phyloP scores from a whole-genome alignment of 2,797 vertebrate genomes.

The Pelochelys cantorii region DNA sequence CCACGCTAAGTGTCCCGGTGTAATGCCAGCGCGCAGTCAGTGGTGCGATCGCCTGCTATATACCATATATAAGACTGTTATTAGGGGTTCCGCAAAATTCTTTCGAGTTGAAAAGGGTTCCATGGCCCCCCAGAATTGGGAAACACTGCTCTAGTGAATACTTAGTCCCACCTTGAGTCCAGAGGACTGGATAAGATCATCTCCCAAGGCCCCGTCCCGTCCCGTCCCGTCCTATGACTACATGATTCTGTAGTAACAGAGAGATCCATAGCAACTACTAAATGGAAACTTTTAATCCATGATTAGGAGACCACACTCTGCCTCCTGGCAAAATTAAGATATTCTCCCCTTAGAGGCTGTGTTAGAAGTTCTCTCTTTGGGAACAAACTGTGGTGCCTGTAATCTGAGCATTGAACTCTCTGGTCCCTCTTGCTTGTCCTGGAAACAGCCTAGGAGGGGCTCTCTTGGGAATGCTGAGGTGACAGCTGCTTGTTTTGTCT shows the following conservation, averaged over 20 bases:
- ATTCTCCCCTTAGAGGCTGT: not conserved
- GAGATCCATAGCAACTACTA: not conserved
- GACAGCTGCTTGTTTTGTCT: not conserved
- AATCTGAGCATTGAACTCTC: not conserved
- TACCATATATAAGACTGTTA: too few relatives aligned
- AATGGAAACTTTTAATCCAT: not conserved
- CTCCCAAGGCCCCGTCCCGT: not conserved
- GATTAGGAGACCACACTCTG: not conserved
- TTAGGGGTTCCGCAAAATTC: too few relatives aligned
- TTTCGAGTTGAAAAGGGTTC: too few relatives aligned
- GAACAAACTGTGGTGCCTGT: not conserved
- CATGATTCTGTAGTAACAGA: not conserved
- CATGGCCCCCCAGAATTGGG: too few relatives aligned
- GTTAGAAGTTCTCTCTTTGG: not conserved
- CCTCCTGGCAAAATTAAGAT: not conserved
- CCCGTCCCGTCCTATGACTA: not conserved
- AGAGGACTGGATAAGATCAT: not conserved
- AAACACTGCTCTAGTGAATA: not conserved
- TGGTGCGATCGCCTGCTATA: too few relatives aligned
- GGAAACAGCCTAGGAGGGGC: not conserved
- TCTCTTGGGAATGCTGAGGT: not conserved
- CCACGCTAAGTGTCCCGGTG: too few relatives aligned
- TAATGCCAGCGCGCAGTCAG: too few relatives aligned
- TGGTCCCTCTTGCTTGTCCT: not conserved
- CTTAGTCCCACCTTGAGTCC: not conserved